Conservation (phyloP, 2,888 invertebrate species). For the Kryphioiulus occultus region DNA sequence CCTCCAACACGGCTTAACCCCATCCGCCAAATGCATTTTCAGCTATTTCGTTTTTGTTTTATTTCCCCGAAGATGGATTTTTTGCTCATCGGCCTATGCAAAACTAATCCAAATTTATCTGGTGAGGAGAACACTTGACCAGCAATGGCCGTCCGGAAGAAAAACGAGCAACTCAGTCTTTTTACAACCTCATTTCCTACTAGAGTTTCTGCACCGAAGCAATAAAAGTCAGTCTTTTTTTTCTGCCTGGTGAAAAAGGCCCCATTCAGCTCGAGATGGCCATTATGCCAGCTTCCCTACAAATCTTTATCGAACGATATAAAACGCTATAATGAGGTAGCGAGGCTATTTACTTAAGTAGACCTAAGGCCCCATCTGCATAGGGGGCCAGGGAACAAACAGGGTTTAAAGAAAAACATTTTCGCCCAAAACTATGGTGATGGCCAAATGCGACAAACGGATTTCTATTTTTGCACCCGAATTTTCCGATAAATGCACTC, state of each 20-base stretch:
- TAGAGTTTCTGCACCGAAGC: conserved; percentile 33
- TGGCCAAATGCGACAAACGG: conserved; percentile 33
- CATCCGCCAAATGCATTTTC: background rate
- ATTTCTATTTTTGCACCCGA: conserved; percentile 13
- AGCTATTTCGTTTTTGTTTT: conserved; percentile 28
- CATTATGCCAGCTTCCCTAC: conserved; percentile 14
- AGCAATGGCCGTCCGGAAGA: conserved; percentile 35
- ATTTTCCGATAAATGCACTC: conserved; percentile 24
- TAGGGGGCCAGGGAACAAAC: background rate
- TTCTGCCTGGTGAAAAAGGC: background rate
- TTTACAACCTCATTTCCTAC: conserved; percentile 46
- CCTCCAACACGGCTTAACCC: background rate
- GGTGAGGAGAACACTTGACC: conserved; percentile 35
- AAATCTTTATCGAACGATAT: conserved; percentile 42
- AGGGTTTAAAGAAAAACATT: background rate
- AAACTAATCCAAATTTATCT: conserved; percentile 46
- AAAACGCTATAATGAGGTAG: conserved; percentile 29
- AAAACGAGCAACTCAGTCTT: conserved; percentile 43
- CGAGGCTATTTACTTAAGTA: conserved; percentile 45
- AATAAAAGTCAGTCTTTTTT: conserved; percentile 44
- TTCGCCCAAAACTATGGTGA: background rate
- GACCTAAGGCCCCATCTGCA: conserved; percentile 31
- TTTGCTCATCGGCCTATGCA: conserved; percentile 27
- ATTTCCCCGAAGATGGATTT: conserved; percentile 37
- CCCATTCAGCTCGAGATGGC: background rate